Evolutionary conservation across 2,888 invertebrate species (phyloP).

Genomic region (Netelia inedita): DNA sequence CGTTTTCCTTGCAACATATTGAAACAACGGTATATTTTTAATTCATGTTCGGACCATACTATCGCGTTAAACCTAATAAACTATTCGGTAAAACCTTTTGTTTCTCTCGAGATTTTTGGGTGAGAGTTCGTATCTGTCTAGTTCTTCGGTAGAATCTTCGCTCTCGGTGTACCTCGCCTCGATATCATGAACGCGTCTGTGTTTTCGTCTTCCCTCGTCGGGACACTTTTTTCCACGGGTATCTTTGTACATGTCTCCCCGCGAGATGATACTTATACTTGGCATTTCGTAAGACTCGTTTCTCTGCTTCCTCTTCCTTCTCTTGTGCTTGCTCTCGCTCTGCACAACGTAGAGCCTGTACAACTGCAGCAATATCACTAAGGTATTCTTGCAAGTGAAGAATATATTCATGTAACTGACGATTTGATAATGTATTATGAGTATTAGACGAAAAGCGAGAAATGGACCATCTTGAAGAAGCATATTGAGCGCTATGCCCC

Average conservation of each 20-base stretch:
- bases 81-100: conserved; percentile 64
- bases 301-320: conserved; percentile 78
- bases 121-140: conserved; percentile 77
- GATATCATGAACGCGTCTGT: conserved; percentile 72
- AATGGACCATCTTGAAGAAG: conserved; percentile 94
- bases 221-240: conserved; percentile 60
- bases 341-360: conserved; percentile 94
- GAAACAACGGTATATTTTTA: not conserved
- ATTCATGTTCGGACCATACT: not conserved
- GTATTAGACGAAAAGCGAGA: conserved; percentile 93
- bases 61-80: too few species aligned
- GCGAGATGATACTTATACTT: conserved; percentile 81
- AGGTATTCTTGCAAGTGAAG: conserved; percentile 96
- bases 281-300: conserved; percentile 73
- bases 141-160: conserved; percentile 79
- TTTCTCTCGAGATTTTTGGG: conserved; percentile 70
- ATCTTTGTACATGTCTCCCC: conserved; percentile 74
- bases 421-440: conserved; percentile 95
- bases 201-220: conserved; percentile 72
- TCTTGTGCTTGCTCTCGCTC: conserved; percentile 87
- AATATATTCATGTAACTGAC: conserved; percentile 98
- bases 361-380: conserved; percentile 95
- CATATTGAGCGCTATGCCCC: conserved; percentile 95
- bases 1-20: conserved; percentile 81
- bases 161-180: conserved; percentile 74